Base-by-base conservation (phyloP, 2,113 vertebrate genomes). In the Podarcis muralis region DNA sequence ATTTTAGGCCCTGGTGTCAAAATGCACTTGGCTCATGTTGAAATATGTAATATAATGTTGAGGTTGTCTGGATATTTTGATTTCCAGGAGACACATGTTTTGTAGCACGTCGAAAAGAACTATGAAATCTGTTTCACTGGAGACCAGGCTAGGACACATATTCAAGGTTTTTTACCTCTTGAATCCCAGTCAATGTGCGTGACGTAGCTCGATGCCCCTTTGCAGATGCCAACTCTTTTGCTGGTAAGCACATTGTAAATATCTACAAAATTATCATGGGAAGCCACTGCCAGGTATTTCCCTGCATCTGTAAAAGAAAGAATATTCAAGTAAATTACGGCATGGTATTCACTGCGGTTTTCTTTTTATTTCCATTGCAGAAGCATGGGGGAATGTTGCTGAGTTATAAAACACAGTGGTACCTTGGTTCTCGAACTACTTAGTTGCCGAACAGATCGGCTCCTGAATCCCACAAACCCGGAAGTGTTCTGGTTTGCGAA, bases 141-240 rank as follows among this genome's bases (percentile, higher is more conserved):
- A 69, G n/a, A 37, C 6, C 59, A 30, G 4, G n/a, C 6, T 37
- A 18, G 9, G 59, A 2, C 4, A 27, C 35, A 7, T 89, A 81
- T 81, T 78, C 84, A 92, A 81, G 27, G 25, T 80, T 87, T 87
- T 69, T 94, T 96, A 99, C 99, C 99, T 96, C 98, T 97, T 9
- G 97, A 95, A 94, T 99, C 99, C 99, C 99, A 99, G 97, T 99
- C 99, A 32, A 99, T 97, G 94, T 99, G 99, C 1, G 99, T 99
- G 95, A 99, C 96, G 92, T 97, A 99, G 95, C 98, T 98, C 13
- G 98, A 97, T 1, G 98, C 98, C 74, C 98, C 99, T 96, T 98
- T 99, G 93, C 99, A 99, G 96, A 99, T 98, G 62, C 99, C 99
- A 15, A 99, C 98, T 89, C 99, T 97, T 95, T 99, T 99, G 96